These are phyloP conservation scores for Hydractinia symbiolongicarpus DNA, from an alignment of 30 jellyfish, hydroid and myxozoan genomes.

Conservation along the genomic window DNA sequence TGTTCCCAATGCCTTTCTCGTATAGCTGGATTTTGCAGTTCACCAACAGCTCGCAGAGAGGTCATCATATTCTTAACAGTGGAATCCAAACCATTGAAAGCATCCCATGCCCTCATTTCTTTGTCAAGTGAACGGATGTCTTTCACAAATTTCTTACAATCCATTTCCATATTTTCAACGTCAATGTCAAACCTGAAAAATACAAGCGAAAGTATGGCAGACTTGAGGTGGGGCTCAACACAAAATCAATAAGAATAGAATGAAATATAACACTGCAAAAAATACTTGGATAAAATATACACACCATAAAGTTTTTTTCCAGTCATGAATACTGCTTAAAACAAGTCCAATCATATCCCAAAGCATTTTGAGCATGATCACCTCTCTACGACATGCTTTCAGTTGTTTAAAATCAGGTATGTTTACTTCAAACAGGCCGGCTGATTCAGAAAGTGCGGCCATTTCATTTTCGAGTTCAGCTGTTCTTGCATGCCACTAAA, in stretches of 20 bases:
- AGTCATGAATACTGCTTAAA: constrained; percentile 70
- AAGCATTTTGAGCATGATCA: constrained; percentile 62
- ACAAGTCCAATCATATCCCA: constrained; percentile 94
- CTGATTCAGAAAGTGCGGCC: constrained; percentile 81
- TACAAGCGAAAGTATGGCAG: background rate
- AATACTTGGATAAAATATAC: background rate
- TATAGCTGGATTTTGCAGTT: constrained; percentile 92
- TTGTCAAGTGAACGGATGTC: constrained; percentile 91
- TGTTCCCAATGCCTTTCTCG: constrained; percentile 99
- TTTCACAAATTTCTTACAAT: constrained; percentile 90
- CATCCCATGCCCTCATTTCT: constrained; percentile 99
- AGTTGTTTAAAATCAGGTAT: constrained; percentile 93
- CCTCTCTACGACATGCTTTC: constrained; percentile 93
- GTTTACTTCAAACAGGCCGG: constrained; percentile 89
- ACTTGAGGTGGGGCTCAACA: too few species aligned
- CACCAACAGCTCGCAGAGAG: constrained; percentile 90
- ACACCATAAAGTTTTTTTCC: constrained; percentile 90
- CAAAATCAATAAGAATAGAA: too few species aligned
- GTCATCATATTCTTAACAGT: constrained; percentile 94
- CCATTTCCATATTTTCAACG: constrained; percentile 95
- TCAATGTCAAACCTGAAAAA: constrained; percentile 44
- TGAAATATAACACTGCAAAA: too few species aligned
- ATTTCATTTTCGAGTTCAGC: constrained; percentile 76
- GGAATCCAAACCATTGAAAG: constrained; percentile 83
- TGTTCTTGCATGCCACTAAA: constrained; percentile 80